Evolutionary conservation across 92 coral and sea anemone species (phyloP), one percentile per base, ranked within the genome.

Genomic region (Phenganax subtilis): DNA sequence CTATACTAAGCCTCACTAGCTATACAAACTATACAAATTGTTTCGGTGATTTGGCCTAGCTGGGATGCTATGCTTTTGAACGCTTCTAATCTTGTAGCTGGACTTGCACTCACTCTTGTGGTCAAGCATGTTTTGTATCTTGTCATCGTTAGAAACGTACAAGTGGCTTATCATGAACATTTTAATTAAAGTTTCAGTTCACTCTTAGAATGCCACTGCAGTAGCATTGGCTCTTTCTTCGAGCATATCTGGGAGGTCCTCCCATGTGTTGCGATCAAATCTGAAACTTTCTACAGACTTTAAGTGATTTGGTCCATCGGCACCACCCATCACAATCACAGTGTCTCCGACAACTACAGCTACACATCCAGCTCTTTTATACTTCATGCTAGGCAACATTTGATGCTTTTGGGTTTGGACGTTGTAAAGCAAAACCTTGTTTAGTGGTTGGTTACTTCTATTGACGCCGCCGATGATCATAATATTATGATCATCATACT

Each of bases 301-400:
- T 56, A 91, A 78, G 82, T 81, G 73, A 0, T 96, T 91, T 15
- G 72, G 82, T 71, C 83, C 92, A 63, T 89, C 89, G 31, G 93
- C 87, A 6, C 97, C 97, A 9, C 97, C 97, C 12, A 91, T 87
- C n/a, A 93, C 93, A 47, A 88, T 82, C 67, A 93, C 85, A 52
- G 82, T 84, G 3, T 84, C 88, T 76, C 88, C 82, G 87, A 89
- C 81, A 17, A 83, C 83, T 37, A 86, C 87, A 10, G 93, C 96
- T 0, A 92, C 80, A 69, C 97, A 93, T 25, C 97, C 96, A 59
- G 89, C 88, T 1, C 97, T 91, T 74, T 83, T 91, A 54, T 88
- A 82, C 73, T 88, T 87, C 97, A 93, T 93, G 4, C 88, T 86
- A 6, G 96, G 89, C 9, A 91, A 75, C 52, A 37, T 75, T 9